Conservation (phyloP, 1,140 invertebrate species). For the Conopomorpha cramerella region DNA sequence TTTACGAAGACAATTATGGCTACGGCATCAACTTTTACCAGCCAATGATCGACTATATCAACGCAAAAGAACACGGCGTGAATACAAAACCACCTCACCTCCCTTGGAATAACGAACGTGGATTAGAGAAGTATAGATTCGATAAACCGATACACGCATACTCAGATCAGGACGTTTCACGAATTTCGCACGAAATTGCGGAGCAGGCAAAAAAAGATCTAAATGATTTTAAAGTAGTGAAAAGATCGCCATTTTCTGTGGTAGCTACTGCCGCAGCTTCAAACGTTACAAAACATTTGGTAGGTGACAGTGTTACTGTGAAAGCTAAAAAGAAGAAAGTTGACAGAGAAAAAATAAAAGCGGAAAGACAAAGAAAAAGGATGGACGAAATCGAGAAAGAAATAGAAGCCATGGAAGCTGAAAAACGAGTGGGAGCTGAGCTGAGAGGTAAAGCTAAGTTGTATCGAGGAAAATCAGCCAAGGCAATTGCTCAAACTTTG, state of each 20-base stretch:
- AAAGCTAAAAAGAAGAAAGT: constrained; percentile 55
- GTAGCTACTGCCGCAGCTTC: constrained; percentile 68
- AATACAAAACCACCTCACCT: constrained; percentile 64
- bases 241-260: constrained; percentile 70
- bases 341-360: constrained; percentile 38
- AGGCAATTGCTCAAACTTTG: constrained; percentile 70
- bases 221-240: constrained; percentile 63
- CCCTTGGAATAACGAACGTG: constrained; percentile 75
- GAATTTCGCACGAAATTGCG: constrained; percentile 66
- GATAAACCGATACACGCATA: constrained; percentile 64
- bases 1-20: constrained; percentile 80
- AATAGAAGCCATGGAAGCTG: constrained; percentile 56
- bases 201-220: constrained; percentile 70
- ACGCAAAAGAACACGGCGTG: constrained; percentile 58
- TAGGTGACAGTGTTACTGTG: constrained; percentile 58
- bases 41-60: constrained; percentile 82
- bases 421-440: constrained; percentile 53
- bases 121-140: constrained; percentile 63
- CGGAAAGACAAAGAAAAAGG: constrained; percentile 47
- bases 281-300: constrained; percentile 68
- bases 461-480: constrained; percentile 71
- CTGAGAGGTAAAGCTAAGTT: constrained; percentile 71
- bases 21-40: constrained; percentile 82
- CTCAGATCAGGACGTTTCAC: constrained; percentile 65
- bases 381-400: constrained; percentile 51